Evolutionary conservation across 2,113 vertebrate species (phyloP).

Genomic region (Myanophis thanlyinensis): DNA sequence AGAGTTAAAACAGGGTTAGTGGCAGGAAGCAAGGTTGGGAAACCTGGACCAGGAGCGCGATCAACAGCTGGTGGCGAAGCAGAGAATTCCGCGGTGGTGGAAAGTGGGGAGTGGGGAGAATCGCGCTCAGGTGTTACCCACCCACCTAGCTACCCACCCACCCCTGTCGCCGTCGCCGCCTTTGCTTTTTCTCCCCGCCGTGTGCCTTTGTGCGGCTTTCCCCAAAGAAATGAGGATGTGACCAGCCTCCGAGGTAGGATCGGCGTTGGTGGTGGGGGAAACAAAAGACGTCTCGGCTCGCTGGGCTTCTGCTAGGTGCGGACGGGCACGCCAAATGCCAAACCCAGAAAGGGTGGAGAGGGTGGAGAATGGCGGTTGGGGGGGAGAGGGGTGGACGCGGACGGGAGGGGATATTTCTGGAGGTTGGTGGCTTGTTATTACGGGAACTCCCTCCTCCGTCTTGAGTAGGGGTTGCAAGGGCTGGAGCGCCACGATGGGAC

Average conservation of each 20-base stretch:
- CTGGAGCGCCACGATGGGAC: not conserved
- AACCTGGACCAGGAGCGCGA: constrained; percentile 61
- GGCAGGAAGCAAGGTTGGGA: constrained; percentile 68
- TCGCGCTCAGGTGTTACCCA: not conserved
- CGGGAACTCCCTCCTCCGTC: not conserved
- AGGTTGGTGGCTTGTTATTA: not conserved
- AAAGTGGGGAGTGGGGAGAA: constrained; percentile 53
- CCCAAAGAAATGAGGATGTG: constrained; percentile 75
- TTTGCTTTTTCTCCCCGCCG: not conserved
- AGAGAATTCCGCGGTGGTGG: constrained; percentile 65
- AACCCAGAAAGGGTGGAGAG: constrained; percentile 21
- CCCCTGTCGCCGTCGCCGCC: not conserved
- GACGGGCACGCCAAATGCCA: constrained; percentile 53
- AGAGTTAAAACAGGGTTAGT: constrained; percentile 74
- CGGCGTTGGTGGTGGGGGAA: constrained; percentile 56
- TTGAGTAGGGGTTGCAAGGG: not conserved
- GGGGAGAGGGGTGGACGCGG: not conserved
- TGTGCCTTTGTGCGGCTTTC: constrained; percentile 43
- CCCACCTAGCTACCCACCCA: not conserved
- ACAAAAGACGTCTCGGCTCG: constrained; percentile 70
- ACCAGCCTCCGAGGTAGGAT: constrained; percentile 78
- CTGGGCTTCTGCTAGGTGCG: constrained; percentile 17
- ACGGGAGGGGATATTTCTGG: not conserved
- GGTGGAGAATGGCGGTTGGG: constrained; percentile 22
- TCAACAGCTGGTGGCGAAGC: constrained; percentile 65